Conservation (phyloP, 2,888 invertebrate species). For the Ichneumoninae sp. region DNA sequence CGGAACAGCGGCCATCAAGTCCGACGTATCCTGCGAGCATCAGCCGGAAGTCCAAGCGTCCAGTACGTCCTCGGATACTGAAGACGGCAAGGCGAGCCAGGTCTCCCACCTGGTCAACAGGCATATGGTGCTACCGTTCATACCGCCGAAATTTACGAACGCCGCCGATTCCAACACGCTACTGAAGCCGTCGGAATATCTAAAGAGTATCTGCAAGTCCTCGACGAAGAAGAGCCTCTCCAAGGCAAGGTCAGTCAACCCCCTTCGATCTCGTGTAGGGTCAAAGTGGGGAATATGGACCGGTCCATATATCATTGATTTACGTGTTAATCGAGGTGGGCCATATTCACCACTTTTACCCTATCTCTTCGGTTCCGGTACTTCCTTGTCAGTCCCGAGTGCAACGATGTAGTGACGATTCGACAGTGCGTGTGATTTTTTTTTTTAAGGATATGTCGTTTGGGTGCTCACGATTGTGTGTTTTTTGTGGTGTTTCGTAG, state of each 20-base stretch:
- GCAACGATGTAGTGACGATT: slow-evolving; percentile 1
- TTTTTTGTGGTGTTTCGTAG: slow-evolving; percentile 65
- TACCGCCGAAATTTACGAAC: slow-evolving; percentile 95
- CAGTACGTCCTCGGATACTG: slow-evolving; percentile 81
- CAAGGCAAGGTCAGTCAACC: slow-evolving; percentile 80
- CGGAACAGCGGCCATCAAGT: slow-evolving; percentile 83
- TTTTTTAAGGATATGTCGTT: slow-evolving; percentile 10
- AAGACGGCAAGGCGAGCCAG: slow-evolving; percentile 76
- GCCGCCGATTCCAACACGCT: slow-evolving; percentile 92
- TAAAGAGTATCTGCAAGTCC: slow-evolving; percentile 90
- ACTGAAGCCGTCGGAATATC: slow-evolving; percentile 96
- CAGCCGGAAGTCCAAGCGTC: slow-evolving; percentile 78
- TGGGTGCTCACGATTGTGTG: not conserved
- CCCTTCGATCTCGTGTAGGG: not conserved
- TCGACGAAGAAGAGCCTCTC: slow-evolving; percentile 79
- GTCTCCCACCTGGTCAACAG: slow-evolving; percentile 90
- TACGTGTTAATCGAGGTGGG: no score
- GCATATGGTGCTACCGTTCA: slow-evolving; percentile 94
- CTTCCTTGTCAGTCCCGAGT: not conserved
- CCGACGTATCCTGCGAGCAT: slow-evolving; percentile 76
- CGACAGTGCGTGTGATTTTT: slow-evolving; percentile 1
- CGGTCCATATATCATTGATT: no score
- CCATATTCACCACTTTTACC: no score
- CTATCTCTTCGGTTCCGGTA: not conserved
- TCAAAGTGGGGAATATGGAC: no score